Evolutionary conservation across 2,113 vertebrate genomes (phyloP), one percentile per base, ranked within the genome.

Genomic region (Psittacula cyanocephala): DNA sequence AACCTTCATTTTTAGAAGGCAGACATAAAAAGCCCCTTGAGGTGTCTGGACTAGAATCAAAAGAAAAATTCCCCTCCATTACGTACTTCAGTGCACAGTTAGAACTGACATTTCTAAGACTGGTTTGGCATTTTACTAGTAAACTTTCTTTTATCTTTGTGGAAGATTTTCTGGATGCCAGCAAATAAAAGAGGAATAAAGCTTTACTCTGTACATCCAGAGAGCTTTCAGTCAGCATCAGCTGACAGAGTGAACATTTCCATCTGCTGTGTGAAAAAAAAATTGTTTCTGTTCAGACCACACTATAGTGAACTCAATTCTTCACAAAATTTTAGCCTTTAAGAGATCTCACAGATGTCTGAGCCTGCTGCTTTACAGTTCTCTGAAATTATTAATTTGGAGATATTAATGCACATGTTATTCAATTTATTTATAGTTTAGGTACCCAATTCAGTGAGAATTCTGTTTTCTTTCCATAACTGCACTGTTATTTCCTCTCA

Each of bases 11-110:
- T 96, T 80, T 50, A 78, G 86, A 96, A 91, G 25, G 60, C 16
- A 81, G 41, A 49, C 60, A 52, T 79, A 75, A 95, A 95, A 84
- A 63, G 47, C 37, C 14, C 27, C 71, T 62, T 43, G 39, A 86
- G 95, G 91, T 75, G 65, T 83, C 74, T 95, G 88, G 74, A 82
- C 39, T 89, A 72, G 67, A 95, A 95, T 81, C 70, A 97, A 96
- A 96, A 93, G 82, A 81, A 93, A 88, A 93, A 18, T 37, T 18
- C 18, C 31, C 5, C 37, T 44, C 33, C 39, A 37, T 70, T 57
- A 50, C 0, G 0, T 59, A 70, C 31, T 49, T 93, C 13, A 89
- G 25, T 24, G 29, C 28, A 70, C 24, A 81, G 82, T 71, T 83
- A 92, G 49, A 68, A 69, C 24, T 9, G 3, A 55, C 28, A 31